A percentile compares a stretch with the other conserved stretches of the same genome.
phyloP scores from a whole-genome alignment of 2,888 invertebrate genomes.

The Amaurobius ferox region DNA sequence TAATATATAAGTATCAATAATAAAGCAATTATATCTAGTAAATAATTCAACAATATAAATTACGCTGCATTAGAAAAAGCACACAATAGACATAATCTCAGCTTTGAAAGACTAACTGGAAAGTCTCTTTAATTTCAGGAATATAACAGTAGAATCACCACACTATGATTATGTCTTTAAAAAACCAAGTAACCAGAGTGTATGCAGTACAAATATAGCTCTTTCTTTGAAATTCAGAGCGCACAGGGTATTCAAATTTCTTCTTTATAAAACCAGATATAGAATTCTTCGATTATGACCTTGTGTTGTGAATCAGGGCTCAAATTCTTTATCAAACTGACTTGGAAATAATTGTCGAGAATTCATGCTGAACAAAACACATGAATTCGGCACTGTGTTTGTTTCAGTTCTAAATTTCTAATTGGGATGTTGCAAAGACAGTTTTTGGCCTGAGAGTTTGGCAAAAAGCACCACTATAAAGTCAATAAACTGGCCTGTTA shows the following conservation, averaged over 20 bases:
- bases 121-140: not conserved
- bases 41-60: slow-evolving; percentile 5
- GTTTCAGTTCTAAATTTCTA: not conserved
- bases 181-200: not conserved
- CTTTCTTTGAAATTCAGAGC: not conserved
- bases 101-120: not conserved
- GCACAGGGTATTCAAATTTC: not conserved
- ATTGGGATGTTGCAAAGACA: not conserved
- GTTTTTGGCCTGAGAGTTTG: slow-evolving; percentile 52
- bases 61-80: not conserved
- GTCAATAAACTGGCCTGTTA: slow-evolving; percentile 22
- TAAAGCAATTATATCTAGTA: no score
- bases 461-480: slow-evolving; percentile 49
- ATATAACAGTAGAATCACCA: not conserved
- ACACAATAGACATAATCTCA: not conserved
- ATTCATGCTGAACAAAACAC: not conserved
- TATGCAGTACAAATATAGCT: slow-evolving; percentile 8
- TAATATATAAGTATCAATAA: not conserved
- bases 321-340: not conserved
- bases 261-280: not conserved
- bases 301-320: not conserved
- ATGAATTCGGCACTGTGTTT: not conserved
- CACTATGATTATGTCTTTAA: not conserved
- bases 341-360: not conserved
- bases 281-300: not conserved